Conservation (phyloP, 2,113 vertebrate genomes). For the Podilymbus podiceps region DNA sequence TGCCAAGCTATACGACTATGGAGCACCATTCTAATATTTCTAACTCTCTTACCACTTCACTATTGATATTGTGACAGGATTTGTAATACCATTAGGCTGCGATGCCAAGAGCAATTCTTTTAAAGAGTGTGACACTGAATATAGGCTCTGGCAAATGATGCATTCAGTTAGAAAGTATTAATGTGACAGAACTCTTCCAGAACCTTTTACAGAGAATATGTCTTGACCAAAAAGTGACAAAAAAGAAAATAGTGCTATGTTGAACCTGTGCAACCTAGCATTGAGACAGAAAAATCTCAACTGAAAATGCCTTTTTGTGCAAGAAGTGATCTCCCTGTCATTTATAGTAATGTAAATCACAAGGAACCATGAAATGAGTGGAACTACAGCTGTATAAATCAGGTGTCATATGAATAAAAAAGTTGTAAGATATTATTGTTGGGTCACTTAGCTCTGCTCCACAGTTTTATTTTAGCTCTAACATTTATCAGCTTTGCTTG, state of each 20-base stretch:
- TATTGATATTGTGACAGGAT: constrained; percentile 35
- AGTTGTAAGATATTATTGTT: not conserved
- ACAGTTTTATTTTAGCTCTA: constrained; percentile 10
- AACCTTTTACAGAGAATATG: constrained; percentile 23
- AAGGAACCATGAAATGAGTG: not conserved
- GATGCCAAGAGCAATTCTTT: constrained; percentile 38
- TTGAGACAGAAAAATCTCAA: not conserved
- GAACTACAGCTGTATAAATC: not conserved
- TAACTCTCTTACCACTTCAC: constrained; percentile 21
- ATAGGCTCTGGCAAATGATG: constrained; percentile 31
- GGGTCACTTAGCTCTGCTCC: not conserved
- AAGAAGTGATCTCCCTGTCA: not conserved
- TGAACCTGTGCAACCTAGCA: not conserved
- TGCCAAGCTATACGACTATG: not conserved
- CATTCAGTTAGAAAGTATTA: constrained; percentile 45
- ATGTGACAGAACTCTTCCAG: constrained; percentile 31
- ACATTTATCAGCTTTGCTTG: constrained; percentile 33
- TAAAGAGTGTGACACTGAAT: constrained; percentile 54
- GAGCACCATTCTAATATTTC: constrained; percentile 17
- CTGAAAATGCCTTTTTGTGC: not conserved
- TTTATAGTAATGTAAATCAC: constrained; percentile 1
- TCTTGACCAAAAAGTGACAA: constrained; percentile 29
- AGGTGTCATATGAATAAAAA: not conserved
- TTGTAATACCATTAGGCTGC: constrained; percentile 40
- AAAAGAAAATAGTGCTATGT: constrained; percentile 10